Percentiles rank a stretch among this genome's conserved stretches.
Evolutionary conservation across 2,113 vertebrate species (phyloP).

Genomic region (Albula goreensis): DNA sequence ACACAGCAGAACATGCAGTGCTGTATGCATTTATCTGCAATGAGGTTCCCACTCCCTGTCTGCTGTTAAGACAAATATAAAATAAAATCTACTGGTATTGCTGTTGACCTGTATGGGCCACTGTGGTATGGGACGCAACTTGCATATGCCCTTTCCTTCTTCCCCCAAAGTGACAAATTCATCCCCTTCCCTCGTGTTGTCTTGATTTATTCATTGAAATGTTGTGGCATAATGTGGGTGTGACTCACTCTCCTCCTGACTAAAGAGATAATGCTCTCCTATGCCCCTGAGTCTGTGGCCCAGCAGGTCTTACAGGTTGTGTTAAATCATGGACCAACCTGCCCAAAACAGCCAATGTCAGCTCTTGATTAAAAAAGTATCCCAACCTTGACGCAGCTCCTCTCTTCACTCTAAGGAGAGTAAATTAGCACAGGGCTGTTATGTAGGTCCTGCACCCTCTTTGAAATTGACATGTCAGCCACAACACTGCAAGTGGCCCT

Average conservation of each 20-base stretch:
- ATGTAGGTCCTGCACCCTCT: neutral
- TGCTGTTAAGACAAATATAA: conserved; percentile 49
- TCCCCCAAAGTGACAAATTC: conserved; percentile 12
- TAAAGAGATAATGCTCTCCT: conserved; percentile 20
- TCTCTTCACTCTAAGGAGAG: conserved; percentile 14
- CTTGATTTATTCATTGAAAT: conserved; percentile 45
- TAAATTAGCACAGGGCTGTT: conserved; percentile 18
- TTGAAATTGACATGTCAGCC: neutral
- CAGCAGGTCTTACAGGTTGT: neutral
- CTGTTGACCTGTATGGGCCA: neutral
- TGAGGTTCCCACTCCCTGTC: conserved; percentile 45
- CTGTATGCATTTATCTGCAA: conserved; percentile 1
- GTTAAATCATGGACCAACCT: conserved; percentile 8
- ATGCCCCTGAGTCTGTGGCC: conserved; percentile 1
- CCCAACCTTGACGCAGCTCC: neutral
- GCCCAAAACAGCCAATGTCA: neutral
- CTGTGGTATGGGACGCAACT: conserved; percentile 6
- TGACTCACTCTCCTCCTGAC: conserved; percentile 40
- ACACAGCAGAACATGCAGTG: conserved; percentile 32
- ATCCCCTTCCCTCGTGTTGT: conserved; percentile 18
- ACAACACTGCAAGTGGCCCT: neutral
- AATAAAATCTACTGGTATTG: conserved; percentile 11
- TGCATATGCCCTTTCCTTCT: neutral
- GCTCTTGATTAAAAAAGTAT: conserved; percentile 11
- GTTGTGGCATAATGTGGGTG: conserved; percentile 36